These are phyloP conservation scores for Bombus superbus DNA, from an alignment of 1,140 invertebrate genomes.

Conservation along the genomic window DNA sequence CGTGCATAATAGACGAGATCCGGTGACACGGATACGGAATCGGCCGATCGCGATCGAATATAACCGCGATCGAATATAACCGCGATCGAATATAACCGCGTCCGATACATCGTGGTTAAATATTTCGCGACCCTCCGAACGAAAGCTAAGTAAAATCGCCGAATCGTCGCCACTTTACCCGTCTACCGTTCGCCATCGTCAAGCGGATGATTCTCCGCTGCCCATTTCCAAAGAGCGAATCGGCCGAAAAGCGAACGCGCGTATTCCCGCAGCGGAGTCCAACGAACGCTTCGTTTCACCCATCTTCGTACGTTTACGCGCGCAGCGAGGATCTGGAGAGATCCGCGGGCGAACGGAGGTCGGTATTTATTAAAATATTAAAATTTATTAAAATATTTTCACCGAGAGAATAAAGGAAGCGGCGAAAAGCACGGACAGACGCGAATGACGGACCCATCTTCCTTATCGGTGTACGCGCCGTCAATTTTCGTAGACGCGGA, in stretches of 20 bases:
- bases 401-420: constrained; percentile 20
- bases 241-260: no score
- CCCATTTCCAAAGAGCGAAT: no score
- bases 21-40: constrained; percentile 40
- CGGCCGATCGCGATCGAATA: background rate
- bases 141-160: no score
- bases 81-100: constrained; percentile 5
- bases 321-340: no score
- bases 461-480: constrained; percentile 64
- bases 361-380: no score
- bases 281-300: no score
- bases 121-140: background rate
- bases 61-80: no score
- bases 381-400: constrained; percentile 58
- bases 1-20: constrained; percentile 41
- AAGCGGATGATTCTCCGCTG: no score
- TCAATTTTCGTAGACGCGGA: constrained; percentile 70
- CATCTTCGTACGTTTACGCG: no score
- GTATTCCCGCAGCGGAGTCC: no score
- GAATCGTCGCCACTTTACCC: no score
- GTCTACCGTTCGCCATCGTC: no score
- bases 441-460: constrained; percentile 64
- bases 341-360: rapidly evolving
- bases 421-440: constrained; percentile 43
- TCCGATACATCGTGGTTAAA: background rate